Evolutionary conservation across 2,797 vertebrate genomes (phyloP).

Genomic region (Artibeus lituratus): DNA sequence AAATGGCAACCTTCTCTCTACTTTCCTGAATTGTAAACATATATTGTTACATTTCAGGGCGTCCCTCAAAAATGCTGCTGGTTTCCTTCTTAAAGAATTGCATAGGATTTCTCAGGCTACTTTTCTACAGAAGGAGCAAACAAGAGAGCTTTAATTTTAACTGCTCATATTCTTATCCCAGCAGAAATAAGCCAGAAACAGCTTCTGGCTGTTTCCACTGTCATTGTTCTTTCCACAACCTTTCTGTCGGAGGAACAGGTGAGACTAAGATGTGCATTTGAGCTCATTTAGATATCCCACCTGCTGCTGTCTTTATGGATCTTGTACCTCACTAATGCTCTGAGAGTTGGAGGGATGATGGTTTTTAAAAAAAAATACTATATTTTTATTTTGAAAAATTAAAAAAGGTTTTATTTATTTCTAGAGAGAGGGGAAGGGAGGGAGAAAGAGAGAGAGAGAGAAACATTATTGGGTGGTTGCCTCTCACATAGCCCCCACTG

Average conservation of each 20-base stretch:
- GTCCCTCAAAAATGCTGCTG: neutral
- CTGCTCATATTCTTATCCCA: neutral
- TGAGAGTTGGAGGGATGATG: neutral
- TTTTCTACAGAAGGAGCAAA: neutral
- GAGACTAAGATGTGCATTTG: neutral
- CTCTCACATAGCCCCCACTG: too few relatives aligned
- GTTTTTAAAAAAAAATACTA: too few relatives aligned
- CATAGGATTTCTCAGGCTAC: neutral
- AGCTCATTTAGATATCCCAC: neutral
- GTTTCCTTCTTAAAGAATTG: conserved; percentile 13
- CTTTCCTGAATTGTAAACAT: neutral
- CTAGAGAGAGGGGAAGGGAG: too few relatives aligned
- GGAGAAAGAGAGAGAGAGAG: too few relatives aligned
- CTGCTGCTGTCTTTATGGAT: neutral
- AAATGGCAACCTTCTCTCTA: neutral
- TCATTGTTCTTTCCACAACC: neutral
- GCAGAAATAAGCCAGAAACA: conserved; percentile 5
- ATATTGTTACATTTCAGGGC: neutral
- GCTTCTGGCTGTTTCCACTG: neutral
- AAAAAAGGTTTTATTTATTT: too few relatives aligned
- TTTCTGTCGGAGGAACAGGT: neutral
- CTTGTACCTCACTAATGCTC: neutral
- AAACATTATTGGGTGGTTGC: too few relatives aligned
- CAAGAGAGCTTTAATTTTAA: neutral
- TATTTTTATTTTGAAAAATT: too few relatives aligned